Percentiles rank a stretch among this genome's conserved stretches.
These are phyloP conservation scores for Gadus chalcogrammus DNA, from an alignment of 2,113 vertebrate genomes.

Conservation along the genomic window DNA sequence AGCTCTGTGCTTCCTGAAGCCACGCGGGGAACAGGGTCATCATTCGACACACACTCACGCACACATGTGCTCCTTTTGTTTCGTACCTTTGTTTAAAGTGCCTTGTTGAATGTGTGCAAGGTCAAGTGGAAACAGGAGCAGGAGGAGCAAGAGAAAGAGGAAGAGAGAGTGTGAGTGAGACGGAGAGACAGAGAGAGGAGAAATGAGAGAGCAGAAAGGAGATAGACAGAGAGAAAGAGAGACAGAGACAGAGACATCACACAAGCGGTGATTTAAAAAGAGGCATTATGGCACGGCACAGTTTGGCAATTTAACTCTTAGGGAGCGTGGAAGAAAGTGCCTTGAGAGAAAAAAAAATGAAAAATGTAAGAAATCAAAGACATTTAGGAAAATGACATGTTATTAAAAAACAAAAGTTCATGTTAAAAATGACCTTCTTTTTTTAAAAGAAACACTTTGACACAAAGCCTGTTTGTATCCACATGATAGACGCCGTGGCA, in stretches of 20 bases:
- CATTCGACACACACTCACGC: no score
- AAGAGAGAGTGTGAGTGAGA: not conserved
- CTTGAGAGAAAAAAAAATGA: constrained; percentile 39
- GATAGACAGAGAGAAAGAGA: no score
- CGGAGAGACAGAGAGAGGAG: no score
- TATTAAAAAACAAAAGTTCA: no score
- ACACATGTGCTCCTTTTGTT: constrained; percentile 2
- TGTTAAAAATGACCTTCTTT: no score
- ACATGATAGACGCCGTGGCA: not conserved
- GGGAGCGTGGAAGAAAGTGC: constrained; percentile 34
- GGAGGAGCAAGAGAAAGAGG: not conserved
- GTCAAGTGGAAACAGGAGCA: no score
- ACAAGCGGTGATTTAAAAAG: constrained; percentile 37
- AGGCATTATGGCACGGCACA: constrained; percentile 68
- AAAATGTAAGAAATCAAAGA: constrained; percentile 24
- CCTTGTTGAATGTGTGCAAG: constrained; percentile 40
- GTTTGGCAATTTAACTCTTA: constrained; percentile 64
- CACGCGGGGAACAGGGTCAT: not conserved
- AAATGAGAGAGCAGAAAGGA: no score
- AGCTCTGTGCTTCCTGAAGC: no score
- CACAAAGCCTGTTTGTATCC: constrained; percentile 6
- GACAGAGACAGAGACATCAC: constrained; percentile 15
- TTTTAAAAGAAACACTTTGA: not conserved
- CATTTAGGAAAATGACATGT: not conserved
- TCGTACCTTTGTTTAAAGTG: constrained; percentile 57